Percentiles rank a stretch among this genome's conserved stretches.
phyloP scores from a whole-genome alignment of 2,797 vertebrate species.

The Apogon talboti region DNA sequence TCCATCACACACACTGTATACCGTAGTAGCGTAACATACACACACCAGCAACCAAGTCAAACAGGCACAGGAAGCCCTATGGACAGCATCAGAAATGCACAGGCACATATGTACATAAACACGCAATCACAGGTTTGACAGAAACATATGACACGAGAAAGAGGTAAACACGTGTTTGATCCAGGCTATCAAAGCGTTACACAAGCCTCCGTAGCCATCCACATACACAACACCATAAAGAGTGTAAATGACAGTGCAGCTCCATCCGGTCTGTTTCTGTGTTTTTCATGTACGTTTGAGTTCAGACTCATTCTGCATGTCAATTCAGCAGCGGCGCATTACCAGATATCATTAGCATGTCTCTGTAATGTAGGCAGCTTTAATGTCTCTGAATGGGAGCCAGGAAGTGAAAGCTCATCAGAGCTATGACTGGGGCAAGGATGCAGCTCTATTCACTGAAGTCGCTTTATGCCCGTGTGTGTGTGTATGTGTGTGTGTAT shows the following conservation, averaged over 20 bases:
- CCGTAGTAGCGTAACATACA: background rate
- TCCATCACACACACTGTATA: conserved; percentile 2
- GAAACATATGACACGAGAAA: conserved; percentile 13
- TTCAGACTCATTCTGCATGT: conserved; percentile 48
- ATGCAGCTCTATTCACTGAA: conserved; percentile 25
- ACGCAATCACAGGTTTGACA: conserved; percentile 32
- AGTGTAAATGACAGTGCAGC: conserved; percentile 5
- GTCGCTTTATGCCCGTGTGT: conserved; percentile 39
- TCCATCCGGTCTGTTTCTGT: background rate
- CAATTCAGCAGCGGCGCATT: conserved; percentile 43
- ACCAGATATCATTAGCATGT: conserved; percentile 68
- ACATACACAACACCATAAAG: background rate
- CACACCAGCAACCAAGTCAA: background rate
- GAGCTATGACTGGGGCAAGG: conserved; percentile 29
- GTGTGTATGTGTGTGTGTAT: conserved; percentile 20
- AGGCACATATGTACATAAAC: conserved; percentile 18
- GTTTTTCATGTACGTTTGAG: conserved; percentile 18
- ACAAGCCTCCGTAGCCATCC: background rate
- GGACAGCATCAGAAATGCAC: conserved; percentile 11
- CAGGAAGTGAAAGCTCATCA: conserved; percentile 58
- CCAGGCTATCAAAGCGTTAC: conserved; percentile 14
- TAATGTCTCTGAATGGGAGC: conserved; percentile 66
- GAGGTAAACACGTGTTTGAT: conserved; percentile 44
- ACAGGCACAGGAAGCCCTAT: conserved; percentile 10
- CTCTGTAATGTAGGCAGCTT: conserved; percentile 46